Conservation (phyloP, 2,113 vertebrate species). For the Gnathonemus echidnorhynchus region DNA sequence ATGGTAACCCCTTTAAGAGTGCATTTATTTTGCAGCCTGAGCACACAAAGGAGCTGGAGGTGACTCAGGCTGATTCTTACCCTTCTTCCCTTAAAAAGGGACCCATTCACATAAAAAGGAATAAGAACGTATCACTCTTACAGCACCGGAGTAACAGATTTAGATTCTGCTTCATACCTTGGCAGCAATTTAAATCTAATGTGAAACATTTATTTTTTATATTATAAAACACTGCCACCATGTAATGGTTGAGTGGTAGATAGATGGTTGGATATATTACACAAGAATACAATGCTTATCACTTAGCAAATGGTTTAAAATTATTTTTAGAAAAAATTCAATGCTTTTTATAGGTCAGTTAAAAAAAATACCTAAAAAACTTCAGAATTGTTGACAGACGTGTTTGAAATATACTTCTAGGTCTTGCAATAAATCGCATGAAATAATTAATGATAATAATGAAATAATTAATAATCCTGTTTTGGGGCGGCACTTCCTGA, state of each 20-base stretch:
- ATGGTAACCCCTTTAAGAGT: slow-evolving; percentile 10
- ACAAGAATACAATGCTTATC: background rate
- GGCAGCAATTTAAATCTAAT: background rate
- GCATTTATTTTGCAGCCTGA: background rate
- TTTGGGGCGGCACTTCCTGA: background rate
- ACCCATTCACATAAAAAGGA: background rate
- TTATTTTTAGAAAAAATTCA: background rate
- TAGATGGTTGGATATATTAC: background rate
- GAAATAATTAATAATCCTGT: background rate
- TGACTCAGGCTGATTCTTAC: background rate
- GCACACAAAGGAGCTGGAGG: background rate
- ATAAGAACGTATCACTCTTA: background rate
- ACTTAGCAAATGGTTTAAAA: background rate
- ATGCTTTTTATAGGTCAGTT: background rate
- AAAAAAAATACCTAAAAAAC: background rate
- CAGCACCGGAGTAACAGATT: background rate
- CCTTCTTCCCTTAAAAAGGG: background rate
- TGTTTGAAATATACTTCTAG: background rate
- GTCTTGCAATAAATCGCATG: background rate
- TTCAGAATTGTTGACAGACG: background rate
- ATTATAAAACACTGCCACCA: background rate
- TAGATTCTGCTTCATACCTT: background rate
- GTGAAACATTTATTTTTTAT: background rate
- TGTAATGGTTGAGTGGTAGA: background rate
- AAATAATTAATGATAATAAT: background rate